phyloP scores from a whole-genome alignment of 2,113 vertebrate species.

The Aldabrachelys gigantea region DNA sequence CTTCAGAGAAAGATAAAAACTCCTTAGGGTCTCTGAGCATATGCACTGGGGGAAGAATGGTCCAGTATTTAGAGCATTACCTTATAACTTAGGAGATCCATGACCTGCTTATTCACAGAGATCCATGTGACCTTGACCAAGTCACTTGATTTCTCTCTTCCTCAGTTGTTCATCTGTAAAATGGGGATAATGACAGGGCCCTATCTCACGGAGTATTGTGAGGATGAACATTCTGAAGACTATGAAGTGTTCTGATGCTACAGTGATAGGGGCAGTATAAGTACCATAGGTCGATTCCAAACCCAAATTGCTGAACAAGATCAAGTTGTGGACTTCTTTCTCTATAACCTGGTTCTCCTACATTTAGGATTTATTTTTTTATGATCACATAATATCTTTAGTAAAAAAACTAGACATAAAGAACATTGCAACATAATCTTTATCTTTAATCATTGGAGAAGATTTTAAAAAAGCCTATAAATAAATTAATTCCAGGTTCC shows the following conservation, averaged over 20 bases:
- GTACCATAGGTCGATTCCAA: neutral
- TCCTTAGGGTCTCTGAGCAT: neutral
- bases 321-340: neutral
- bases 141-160: neutral
- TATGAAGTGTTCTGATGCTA: neutral
- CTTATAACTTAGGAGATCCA: neutral
- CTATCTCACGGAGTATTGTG: too few species aligned
- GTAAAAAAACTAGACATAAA: neutral
- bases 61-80: neutral
- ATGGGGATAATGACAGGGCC: neutral
- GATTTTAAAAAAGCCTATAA: neutral
- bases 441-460: neutral
- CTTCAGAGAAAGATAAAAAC: fast-evolving
- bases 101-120: neutral
- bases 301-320: neutral
- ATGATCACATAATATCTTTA: neutral
- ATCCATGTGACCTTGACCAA: neutral
- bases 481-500: neutral
- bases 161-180: neutral
- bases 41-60: neutral
- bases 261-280: neutral
- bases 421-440: neutral
- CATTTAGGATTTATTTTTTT: neutral
- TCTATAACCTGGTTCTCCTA: neutral
- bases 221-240: too few species aligned